Conservation (phyloP, 2,888 invertebrate genomes). For the Horisme vitalbata region DNA sequence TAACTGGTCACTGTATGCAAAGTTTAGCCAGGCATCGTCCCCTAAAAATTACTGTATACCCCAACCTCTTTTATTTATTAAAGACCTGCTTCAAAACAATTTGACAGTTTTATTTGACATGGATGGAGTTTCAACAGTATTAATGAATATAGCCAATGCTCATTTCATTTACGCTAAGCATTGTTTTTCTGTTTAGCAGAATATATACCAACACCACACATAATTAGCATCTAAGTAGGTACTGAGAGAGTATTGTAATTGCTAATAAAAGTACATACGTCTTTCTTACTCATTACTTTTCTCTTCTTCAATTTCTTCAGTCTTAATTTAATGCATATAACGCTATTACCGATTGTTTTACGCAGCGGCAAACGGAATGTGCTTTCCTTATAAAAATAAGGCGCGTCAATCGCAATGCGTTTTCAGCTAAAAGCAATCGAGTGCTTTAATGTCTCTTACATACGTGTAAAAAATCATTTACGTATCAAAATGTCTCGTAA, state of each 20-base stretch:
- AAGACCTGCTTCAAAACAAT: slow-evolving; percentile 1
- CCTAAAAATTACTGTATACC: slow-evolving; percentile 13
- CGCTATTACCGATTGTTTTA: too few relatives aligned
- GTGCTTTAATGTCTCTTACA: background rate
- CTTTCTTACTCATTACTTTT: slow-evolving; percentile 9
- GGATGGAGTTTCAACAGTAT: too few relatives aligned
- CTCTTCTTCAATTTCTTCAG: background rate
- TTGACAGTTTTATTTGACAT: slow-evolving; percentile 47
- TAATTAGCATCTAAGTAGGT: slow-evolving; percentile 42
- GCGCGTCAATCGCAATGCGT: too few relatives aligned
- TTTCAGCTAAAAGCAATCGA: too few relatives aligned
- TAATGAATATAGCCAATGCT: slow-evolving; percentile 36
- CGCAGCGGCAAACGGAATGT: too few relatives aligned
- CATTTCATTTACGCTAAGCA: slow-evolving; percentile 45
- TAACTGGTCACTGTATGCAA: slow-evolving; percentile 38
- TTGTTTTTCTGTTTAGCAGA: slow-evolving; percentile 25
- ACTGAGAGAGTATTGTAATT: slow-evolving; percentile 39
- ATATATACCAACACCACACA: slow-evolving; percentile 35
- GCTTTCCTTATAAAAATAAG: too few relatives aligned
- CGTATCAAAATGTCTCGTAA: slow-evolving; percentile 5
- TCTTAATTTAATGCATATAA: too few relatives aligned
- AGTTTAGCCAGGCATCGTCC: slow-evolving; percentile 13
- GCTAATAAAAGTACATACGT: slow-evolving; percentile 37
- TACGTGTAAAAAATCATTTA: background rate
- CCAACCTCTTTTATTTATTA: slow-evolving; percentile 9